phyloP scores from a whole-genome alignment of 2,888 invertebrate genomes.

The Chrysolina oricalcia region DNA sequence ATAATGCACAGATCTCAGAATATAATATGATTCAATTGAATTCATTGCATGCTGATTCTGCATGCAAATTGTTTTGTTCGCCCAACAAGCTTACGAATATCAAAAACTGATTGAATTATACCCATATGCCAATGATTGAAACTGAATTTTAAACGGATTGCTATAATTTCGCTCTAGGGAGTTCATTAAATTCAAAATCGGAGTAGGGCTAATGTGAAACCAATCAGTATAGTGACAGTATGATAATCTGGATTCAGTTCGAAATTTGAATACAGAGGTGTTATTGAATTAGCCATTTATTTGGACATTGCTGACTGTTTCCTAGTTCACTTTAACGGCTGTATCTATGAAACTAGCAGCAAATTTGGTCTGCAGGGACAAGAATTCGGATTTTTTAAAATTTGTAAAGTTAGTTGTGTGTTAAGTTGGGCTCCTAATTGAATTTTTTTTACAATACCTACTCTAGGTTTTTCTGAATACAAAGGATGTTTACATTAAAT shows the following conservation, averaged over 20 bases:
- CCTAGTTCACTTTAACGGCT: too few relatives aligned
- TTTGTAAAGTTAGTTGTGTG: too few relatives aligned
- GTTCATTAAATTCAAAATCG: conserved; percentile 17
- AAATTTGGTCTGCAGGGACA: too few relatives aligned
- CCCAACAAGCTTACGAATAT: not conserved
- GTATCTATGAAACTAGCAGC: too few relatives aligned
- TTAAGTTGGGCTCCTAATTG: too few relatives aligned
- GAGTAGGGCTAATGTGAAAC: conserved; percentile 1
- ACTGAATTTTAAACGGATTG: conserved; percentile 12
- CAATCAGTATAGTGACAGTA: conserved; percentile 11
- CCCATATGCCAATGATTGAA: not conserved
- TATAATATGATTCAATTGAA: too few relatives aligned
- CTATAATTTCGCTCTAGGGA: not conserved
- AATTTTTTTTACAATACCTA: too few relatives aligned
- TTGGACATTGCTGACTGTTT: too few relatives aligned
- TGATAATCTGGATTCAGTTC: not conserved
- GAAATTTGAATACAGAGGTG: not conserved
- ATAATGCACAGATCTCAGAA: too few relatives aligned
- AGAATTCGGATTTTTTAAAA: too few relatives aligned
- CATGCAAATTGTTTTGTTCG: not conserved
- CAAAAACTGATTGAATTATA: not conserved
- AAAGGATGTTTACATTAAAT: too few relatives aligned
- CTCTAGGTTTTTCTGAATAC: too few relatives aligned
- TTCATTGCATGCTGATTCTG: not conserved
- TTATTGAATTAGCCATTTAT: not conserved